Conservation (phyloP, 1,140 invertebrate genomes). For the Habropoda laboriosa region DNA sequence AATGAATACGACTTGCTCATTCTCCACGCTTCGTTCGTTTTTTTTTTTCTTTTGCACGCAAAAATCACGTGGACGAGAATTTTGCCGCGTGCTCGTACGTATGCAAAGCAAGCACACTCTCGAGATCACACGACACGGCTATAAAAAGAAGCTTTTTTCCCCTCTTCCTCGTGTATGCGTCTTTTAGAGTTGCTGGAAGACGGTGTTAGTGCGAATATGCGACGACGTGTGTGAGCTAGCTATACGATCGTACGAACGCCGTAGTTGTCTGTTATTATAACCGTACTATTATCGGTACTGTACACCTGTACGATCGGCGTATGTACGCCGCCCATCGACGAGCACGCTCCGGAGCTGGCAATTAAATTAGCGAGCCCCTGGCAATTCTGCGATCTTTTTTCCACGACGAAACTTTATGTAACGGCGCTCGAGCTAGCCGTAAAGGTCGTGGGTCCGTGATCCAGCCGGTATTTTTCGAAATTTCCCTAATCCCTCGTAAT, state of each 20-base stretch:
- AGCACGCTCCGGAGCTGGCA: constrained; percentile 45
- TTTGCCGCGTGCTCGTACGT: neutral
- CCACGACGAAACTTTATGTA: constrained; percentile 29
- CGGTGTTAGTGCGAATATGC: neutral
- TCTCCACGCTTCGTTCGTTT: constrained; percentile 3
- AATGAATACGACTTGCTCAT: constrained; percentile 38
- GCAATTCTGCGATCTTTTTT: constrained; percentile 57
- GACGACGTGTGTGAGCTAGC: constrained; percentile 37
- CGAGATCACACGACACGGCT: constrained; percentile 10
- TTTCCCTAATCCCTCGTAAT: neutral
- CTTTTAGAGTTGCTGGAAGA: neutral
- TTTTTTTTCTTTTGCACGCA: neutral
- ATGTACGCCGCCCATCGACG: constrained; percentile 41
- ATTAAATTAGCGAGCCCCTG: constrained; percentile 66
- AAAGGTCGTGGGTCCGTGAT: neutral
- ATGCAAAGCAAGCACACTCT: neutral
- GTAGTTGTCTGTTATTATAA: constrained; percentile 70
- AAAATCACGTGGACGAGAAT: constrained; percentile 29
- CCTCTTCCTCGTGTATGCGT: neutral
- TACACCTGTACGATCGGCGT: constrained; percentile 52
- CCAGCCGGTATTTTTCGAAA: neutral
- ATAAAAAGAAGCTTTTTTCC: constrained; percentile 23
- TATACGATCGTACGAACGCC: neutral
- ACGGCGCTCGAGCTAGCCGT: neutral
- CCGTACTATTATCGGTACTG: constrained; percentile 67